These are phyloP conservation scores for Rhinogobio ventralis DNA, from an alignment of 2,797 vertebrate genomes.

Conservation along the genomic window DNA sequence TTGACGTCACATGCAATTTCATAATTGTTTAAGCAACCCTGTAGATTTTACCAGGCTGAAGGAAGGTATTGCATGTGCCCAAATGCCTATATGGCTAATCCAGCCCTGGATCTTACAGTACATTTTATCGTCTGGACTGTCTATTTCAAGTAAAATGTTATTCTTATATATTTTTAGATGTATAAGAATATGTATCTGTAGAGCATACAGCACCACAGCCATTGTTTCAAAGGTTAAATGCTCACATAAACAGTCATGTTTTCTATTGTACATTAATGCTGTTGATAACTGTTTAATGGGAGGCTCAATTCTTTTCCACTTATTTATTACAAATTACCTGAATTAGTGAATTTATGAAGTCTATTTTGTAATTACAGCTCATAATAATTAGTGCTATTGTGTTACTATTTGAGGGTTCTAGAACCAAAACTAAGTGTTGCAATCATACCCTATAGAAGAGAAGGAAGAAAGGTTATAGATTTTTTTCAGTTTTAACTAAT, in stretches of 20 bases:
- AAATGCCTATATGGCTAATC: neutral
- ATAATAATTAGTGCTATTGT: neutral
- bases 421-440: neutral
- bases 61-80: neutral
- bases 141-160: neutral
- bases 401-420: neutral
- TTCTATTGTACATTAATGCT: neutral
- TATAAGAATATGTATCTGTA: neutral
- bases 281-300: neutral
- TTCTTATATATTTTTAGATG: neutral
- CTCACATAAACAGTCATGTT: neutral
- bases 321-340: neutral
- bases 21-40: neutral
- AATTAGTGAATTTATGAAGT: neutral
- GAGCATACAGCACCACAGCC: neutral
- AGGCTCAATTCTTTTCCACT: neutral
- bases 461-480: neutral
- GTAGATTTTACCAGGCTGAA: neutral
- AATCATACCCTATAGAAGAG: neutral
- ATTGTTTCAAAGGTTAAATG: neutral
- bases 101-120: neutral
- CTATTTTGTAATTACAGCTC: neutral
- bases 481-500: neutral
- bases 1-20: neutral
- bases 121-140: neutral